These are phyloP conservation scores for Eupleurogrammus muticus DNA, from an alignment of 2,797 vertebrate genomes.

Conservation along the genomic window DNA sequence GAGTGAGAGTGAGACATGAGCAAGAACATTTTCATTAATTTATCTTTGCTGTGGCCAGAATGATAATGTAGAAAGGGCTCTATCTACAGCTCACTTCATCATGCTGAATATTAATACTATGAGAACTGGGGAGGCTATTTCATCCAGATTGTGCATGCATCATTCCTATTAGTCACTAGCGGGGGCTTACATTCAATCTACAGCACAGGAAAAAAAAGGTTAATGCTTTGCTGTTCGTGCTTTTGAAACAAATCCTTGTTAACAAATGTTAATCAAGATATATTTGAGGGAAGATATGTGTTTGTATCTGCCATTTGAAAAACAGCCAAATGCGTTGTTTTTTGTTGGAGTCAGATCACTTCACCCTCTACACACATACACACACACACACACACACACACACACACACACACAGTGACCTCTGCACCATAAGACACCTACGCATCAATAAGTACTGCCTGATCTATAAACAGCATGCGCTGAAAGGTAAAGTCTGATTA, in stretches of 20 bases:
- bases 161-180: background rate
- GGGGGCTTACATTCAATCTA: conserved; percentile 19
- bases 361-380: background rate
- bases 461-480: conserved; percentile 8
- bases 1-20: background rate
- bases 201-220: background rate
- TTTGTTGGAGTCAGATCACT: background rate
- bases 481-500: conserved; percentile 34
- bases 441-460: conserved; percentile 4
- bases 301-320: background rate
- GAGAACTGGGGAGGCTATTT: conserved; percentile 49
- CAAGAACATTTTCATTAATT: conserved; percentile 55
- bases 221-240: background rate
- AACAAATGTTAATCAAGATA: background rate
- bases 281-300: background rate
- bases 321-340: background rate
- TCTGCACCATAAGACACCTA: background rate
- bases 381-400: no score
- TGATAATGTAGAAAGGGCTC: conserved; percentile 60
- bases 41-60: conserved; percentile 52
- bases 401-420: background rate
- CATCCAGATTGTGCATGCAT: conserved; percentile 25
- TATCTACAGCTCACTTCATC: conserved; percentile 59
- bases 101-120: conserved; percentile 63
- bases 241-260: background rate